These are phyloP conservation scores for Nannobrachium achirus DNA, from an alignment of 2,113 vertebrate species.

Conservation along the genomic window DNA sequence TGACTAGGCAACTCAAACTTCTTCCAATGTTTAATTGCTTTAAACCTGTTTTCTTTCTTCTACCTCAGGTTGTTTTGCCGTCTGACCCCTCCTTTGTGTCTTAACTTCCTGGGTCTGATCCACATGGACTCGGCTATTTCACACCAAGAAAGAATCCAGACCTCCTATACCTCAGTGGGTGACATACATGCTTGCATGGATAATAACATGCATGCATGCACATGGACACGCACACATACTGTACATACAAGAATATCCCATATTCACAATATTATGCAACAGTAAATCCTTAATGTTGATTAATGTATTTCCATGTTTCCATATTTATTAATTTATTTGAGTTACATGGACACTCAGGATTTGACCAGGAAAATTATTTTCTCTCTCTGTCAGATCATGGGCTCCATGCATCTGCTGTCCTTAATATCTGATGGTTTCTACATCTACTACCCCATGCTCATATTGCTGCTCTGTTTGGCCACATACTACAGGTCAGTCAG, in stretches of 20 bases:
- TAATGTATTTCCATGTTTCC: too few species aligned
- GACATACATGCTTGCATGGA: not conserved
- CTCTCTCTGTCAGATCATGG: conserved; percentile 87
- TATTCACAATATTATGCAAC: too few species aligned
- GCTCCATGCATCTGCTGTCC: conserved; percentile 90
- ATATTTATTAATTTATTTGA: too few species aligned
- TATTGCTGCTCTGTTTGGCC: conserved; percentile 92
- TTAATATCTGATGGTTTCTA: conserved; percentile 96
- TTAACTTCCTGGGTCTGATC: conserved; percentile 95
- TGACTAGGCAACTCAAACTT: too few species aligned
- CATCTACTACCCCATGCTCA: conserved; percentile 96
- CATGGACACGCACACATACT: not conserved
- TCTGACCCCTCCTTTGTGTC: conserved; percentile 92
- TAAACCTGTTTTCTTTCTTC: not conserved
- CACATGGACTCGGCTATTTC: conserved; percentile 95
- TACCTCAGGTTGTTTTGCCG: conserved; percentile 91
- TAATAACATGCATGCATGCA: not conserved
- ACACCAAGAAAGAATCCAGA: conserved; percentile 84
- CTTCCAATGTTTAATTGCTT: too few species aligned
- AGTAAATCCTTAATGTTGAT: too few species aligned
- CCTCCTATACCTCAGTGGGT: conserved; percentile 93
- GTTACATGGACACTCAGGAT: too few species aligned
- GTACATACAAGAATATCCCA: too few species aligned
- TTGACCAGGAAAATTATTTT: conserved; percentile 1
- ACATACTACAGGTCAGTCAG: conserved; percentile 89